Conservation (phyloP, 2,797 vertebrate genomes). For the Enteromius thamalakanensis region DNA sequence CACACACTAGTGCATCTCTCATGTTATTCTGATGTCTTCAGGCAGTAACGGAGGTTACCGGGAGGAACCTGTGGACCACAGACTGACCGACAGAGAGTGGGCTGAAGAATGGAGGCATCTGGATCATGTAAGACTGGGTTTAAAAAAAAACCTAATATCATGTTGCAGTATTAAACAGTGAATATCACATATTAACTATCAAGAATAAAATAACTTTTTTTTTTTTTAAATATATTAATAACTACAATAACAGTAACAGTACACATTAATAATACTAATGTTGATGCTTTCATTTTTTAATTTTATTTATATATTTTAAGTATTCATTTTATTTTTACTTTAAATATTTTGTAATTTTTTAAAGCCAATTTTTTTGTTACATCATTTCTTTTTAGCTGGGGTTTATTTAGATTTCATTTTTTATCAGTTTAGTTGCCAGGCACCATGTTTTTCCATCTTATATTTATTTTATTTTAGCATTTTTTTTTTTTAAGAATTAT, state of each 20-base stretch:
- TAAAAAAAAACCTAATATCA: not conserved
- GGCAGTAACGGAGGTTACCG: conserved; percentile 93
- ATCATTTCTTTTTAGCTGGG: not conserved
- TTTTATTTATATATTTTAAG: not conserved
- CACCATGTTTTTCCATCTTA: not conserved
- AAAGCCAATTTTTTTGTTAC: not conserved
- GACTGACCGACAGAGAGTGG: conserved; percentile 97
- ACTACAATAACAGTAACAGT: not conserved
- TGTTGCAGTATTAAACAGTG: not conserved
- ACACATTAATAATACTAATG: not conserved
- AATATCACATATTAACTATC: not conserved
- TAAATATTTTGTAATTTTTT: not conserved
- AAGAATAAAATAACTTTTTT: not conserved
- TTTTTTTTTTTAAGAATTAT: not conserved
- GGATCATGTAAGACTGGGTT: conserved; percentile 88
- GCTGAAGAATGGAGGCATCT: conserved; percentile 99
- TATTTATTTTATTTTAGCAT: not conserved
- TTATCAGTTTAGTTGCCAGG: not conserved
- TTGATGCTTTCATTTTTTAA: not conserved
- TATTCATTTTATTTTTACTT: not conserved
- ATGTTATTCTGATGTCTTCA: conserved; percentile 68
- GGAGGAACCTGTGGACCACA: conserved; percentile 96
- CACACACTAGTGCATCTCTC: not conserved
- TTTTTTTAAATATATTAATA: not conserved
- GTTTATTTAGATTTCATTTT: not conserved